Base-by-base conservation (phyloP, 2,113 vertebrate genomes). In the Entomyzon cyanotis region DNA sequence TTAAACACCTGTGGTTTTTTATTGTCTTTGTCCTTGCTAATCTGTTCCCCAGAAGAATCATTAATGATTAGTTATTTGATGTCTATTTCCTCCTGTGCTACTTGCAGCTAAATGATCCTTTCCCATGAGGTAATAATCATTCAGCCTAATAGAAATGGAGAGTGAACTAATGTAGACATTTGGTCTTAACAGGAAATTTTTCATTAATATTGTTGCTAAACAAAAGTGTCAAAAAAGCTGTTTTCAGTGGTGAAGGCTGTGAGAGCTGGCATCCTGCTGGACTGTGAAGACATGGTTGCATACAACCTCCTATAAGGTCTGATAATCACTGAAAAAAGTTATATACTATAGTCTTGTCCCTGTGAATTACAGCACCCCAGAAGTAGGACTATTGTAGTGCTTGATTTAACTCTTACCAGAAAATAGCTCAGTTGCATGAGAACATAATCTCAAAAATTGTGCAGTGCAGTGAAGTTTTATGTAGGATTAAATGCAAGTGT, bases 401-500 rank as follows among this genome's bases (percentile, higher is more conserved):
- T 94, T 90, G 81, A 76, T 91, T 87, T 95, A 92, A 92, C 35
- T 91, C 62, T 86, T 85, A 53, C 84, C 41, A 89, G 79, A 93
- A 96, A 89, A 89, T 50, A 90, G 39, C 64, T 93, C 59, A 93
- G 60, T 94, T 87, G 84, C 92, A 87, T 88, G 89, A 96, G 76
- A 94, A 93, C 22, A 69, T 78, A 88, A 86, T 80, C 94, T 96
- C 84, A 82, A 87, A 93, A 91, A 92, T 87, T 25, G 49, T 62
- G 86, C 74, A 92, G 56, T 94, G 79, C 91, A 87, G 84, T 94
- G 74, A 89, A 46, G 59, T 95, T 94, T 65, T 55, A 87, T 41
- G 24, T 96, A 81, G 78, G n/a, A 68, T 82, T 96, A 75, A 93
- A 95, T 91, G 90, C 93, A 97, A 94, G 71, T 82, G 67, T 91